Evolutionary conservation across 2,797 vertebrate genomes (phyloP), one percentile per base, ranked within the genome.

Genomic region (Lepilemur ruficaudatus): DNA sequence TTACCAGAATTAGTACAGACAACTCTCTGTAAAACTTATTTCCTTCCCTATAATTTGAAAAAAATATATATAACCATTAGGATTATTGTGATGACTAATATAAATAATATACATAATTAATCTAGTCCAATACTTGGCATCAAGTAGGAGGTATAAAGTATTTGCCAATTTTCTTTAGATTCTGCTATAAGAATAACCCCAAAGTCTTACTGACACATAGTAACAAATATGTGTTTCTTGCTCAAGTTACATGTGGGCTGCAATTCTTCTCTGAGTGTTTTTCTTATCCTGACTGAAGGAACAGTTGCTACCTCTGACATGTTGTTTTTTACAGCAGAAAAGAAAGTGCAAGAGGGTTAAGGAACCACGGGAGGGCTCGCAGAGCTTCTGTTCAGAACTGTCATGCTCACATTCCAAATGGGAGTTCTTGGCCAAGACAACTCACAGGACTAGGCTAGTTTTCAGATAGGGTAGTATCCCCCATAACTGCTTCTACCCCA

Each of bases 21-120:
- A 61, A 69, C 12, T 87, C 43, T 46, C 32, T 59, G 10, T 63
- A 59, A 89, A 75, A 22, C 18, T 73, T 83, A 69, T 46, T 93
- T 92, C 75, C 57, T 50, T 69, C 63, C 22, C 20, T 73, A 22
- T 57, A 89, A 94, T 79, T 78, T 86, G 43, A 86, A 17, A 46
- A 70, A n/a, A 43, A 63, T 48, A 48, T 48, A 80, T 83, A 15
- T 82, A 76, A 52, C 61, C 35, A 90, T 23, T 7, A 79, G 7
- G 25, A 81, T 59, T 83, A 87, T 13, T 83, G 8, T n/a, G 2
- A 38, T 90, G 43, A 86, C 30, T 80, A 52, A 89, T 50, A 46
- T 2, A 87, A 95, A 80, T 17, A 28, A 48, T 38, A 65, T 15
- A 46, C 15, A 63, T 5, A n/a, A 84, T 67, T 61, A 67, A 12